These are phyloP conservation scores for Drosophila azteca DNA, from an alignment of 1,140 invertebrate species.

Conservation along the genomic window DNA sequence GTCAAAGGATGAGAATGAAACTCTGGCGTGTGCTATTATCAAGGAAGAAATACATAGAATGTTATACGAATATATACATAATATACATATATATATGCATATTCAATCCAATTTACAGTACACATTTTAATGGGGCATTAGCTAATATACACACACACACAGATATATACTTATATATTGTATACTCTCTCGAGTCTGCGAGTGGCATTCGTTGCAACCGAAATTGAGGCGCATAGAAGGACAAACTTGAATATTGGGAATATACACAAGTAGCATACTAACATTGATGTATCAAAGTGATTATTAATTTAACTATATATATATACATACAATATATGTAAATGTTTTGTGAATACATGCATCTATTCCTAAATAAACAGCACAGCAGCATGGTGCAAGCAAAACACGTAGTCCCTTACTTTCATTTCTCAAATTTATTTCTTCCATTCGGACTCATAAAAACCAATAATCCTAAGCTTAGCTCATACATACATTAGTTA, in stretches of 20 bases:
- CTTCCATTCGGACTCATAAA: conserved; percentile 8
- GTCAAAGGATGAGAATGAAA: conserved; percentile 21
- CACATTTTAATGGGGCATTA: conserved; percentile 69
- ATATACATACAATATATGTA: conserved; percentile 47
- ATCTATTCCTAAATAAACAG: conserved; percentile 67
- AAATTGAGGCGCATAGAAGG: conserved; percentile 1
- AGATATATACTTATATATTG: conserved; percentile 28
- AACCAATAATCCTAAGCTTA: conserved; percentile 26
- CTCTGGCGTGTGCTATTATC: conserved; percentile 54
- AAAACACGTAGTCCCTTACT: conserved; percentile 7
- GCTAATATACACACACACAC: conserved; percentile 34
- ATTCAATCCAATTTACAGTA: conserved; percentile 68
- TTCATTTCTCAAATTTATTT: conserved; percentile 20
- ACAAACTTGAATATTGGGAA: conserved; percentile 41
- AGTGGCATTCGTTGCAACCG: conserved; percentile 51
- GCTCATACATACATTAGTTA: conserved; percentile 7
- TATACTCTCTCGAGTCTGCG: conserved; percentile 33
- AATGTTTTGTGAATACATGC: conserved; percentile 68
- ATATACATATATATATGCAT: conserved; percentile 53
- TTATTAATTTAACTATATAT: conserved; percentile 63
- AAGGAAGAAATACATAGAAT: conserved; percentile 48
- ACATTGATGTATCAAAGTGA: conserved; percentile 67
- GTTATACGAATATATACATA: conserved; percentile 48
- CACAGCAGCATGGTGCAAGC: conserved; percentile 60
- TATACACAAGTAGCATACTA: conserved; percentile 35